Percentiles rank a stretch among this genome's conserved stretches.
Evolutionary conservation across 2,113 vertebrate species (phyloP).

Genomic region (Dipodomys ordii): DNA sequence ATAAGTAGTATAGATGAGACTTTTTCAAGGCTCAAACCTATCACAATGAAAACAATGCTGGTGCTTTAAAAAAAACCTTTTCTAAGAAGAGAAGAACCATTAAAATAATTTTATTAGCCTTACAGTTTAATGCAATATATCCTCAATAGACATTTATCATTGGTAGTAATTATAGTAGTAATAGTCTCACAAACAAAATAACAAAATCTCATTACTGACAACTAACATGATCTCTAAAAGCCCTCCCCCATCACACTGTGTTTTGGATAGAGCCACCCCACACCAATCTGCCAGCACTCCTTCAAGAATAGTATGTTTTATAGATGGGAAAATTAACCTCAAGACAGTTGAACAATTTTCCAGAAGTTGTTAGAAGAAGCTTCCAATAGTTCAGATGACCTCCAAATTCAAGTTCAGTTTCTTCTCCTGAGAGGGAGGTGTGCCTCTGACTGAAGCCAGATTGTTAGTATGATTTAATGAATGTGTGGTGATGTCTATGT

Average conservation of each 20-base stretch:
- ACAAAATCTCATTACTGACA: constrained; percentile 56
- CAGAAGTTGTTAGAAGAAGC: neutral
- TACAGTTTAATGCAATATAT: constrained; percentile 21
- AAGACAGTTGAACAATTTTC: neutral
- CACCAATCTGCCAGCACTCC: neutral
- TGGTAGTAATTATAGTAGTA: constrained; percentile 49
- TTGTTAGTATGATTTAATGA: neutral
- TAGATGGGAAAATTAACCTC: constrained; percentile 24
- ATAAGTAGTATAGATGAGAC: neutral
- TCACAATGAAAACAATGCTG: neutral
- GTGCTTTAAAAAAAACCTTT: neutral
- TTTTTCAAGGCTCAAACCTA: constrained; percentile 25
- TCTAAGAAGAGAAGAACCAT: neutral
- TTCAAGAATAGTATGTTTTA: neutral
- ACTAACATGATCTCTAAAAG: constrained; percentile 44
- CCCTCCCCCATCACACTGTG: neutral
- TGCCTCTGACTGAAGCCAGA: neutral
- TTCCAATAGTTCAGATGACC: neutral
- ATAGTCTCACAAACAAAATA: constrained; percentile 43
- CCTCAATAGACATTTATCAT: constrained; percentile 40
- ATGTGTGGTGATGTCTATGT: neutral
- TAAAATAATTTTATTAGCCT: constrained; percentile 61
- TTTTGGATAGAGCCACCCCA: neutral
- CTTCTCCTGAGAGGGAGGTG: neutral
- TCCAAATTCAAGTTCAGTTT: constrained; percentile 2